Percentiles rank a stretch among this genome's conserved stretches.
phyloP scores from a whole-genome alignment of 2,113 vertebrate species.

The Cacatua alba region DNA sequence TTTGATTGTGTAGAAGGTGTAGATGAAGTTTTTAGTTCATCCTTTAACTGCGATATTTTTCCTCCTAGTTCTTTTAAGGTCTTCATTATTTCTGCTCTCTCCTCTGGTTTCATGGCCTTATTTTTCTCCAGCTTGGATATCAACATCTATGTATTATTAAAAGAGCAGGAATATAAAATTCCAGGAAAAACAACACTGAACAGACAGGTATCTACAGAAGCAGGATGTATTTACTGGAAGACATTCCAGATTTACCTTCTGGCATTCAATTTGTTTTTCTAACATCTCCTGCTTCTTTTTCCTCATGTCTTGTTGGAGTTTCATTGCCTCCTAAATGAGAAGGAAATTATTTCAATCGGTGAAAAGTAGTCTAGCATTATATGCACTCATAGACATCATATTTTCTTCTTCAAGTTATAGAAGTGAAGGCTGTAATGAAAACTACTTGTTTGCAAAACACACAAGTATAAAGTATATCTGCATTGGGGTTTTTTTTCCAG shows the following conservation, averaged over 20 bases:
- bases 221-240: not conserved
- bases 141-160: slow-evolving; percentile 81
- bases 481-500: not conserved
- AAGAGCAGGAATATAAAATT: not conserved
- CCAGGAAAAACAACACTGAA: not conserved
- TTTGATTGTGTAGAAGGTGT: slow-evolving; percentile 79
- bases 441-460: not conserved
- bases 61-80: slow-evolving; percentile 93
- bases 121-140: slow-evolving; percentile 97
- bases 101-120: slow-evolving; percentile 93
- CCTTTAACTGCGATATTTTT: slow-evolving; percentile 93
- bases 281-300: slow-evolving; percentile 98
- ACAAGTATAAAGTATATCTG: not conserved
- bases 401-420: not conserved
- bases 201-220: not conserved
- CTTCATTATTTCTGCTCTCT: slow-evolving; percentile 95
- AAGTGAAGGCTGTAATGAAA: not conserved
- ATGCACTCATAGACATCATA: not conserved
- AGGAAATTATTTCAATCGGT: not conserved
- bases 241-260: slow-evolving; percentile 84
- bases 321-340: slow-evolving; percentile 86
- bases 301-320: slow-evolving; percentile 96
- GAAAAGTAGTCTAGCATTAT: not conserved
- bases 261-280: slow-evolving; percentile 95
- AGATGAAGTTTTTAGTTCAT: slow-evolving; percentile 88